Conservation (phyloP, 1,140 invertebrate genomes). For the Drosophila setifemur region DNA sequence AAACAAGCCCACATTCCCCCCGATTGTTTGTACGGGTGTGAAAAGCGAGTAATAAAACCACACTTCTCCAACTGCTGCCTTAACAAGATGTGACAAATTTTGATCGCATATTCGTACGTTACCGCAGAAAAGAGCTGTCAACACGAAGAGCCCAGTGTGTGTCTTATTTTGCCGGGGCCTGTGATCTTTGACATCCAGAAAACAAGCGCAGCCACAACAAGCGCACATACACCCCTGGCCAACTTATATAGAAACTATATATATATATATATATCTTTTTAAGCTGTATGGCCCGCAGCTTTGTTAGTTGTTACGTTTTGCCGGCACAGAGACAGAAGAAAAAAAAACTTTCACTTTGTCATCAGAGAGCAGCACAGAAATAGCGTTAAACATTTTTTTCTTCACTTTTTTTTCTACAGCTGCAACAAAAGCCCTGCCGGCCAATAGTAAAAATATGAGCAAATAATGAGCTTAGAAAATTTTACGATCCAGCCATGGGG, state of each 20-base stretch:
- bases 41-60: conserved; percentile 32
- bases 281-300: conserved; percentile 62
- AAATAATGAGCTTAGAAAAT: conserved; percentile 80
- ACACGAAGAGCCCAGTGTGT: conserved; percentile 17
- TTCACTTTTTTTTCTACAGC: conserved; percentile 21
- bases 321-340: conserved; percentile 55
- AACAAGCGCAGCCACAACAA: conserved; percentile 20
- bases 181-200: conserved; percentile 67
- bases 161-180: conserved; percentile 23
- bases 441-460: conserved; percentile 67
- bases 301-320: conserved; percentile 76
- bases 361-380: conserved; percentile 62
- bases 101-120: conserved; percentile 52
- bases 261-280: conserved; percentile 27
- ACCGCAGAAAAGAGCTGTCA: conserved; percentile 49
- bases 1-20: conserved; percentile 4
- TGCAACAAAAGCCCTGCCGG: conserved; percentile 49
- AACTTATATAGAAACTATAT: conserved; percentile 9
- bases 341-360: conserved; percentile 78
- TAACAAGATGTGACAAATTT: conserved; percentile 74
- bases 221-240: conserved; percentile 7
- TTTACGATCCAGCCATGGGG: conserved; percentile 51
- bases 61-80: conserved; percentile 6
- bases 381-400: conserved; percentile 63
- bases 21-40: conserved; percentile 32